Conservation (phyloP, 2,797 vertebrate species). For the Thripadectes ignobilis region DNA sequence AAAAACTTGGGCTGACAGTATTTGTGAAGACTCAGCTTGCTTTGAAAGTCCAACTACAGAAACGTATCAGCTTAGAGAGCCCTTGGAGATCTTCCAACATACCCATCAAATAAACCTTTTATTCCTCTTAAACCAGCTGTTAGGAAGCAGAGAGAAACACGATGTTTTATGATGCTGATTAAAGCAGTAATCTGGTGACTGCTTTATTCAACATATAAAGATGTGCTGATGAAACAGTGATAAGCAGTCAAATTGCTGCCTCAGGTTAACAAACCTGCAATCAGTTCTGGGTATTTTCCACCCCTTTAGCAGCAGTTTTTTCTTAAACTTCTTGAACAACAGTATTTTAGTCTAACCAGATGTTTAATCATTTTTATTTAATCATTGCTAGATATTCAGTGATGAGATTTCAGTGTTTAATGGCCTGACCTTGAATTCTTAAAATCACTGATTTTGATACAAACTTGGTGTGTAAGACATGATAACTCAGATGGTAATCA, state of each 20-base stretch:
- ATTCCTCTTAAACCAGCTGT: constrained; percentile 57
- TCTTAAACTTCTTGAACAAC: neutral
- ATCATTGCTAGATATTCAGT: neutral
- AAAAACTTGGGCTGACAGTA: neutral
- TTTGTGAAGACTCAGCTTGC: neutral
- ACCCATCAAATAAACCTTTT: constrained; percentile 18
- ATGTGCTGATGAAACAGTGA: constrained; percentile 28
- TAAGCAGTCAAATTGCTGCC: constrained; percentile 33
- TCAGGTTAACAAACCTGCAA: constrained; percentile 60
- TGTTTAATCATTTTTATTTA: constrained; percentile 9
- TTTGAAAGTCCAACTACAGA: constrained; percentile 1
- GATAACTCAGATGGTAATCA: constrained; percentile 1
- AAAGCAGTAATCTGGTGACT: constrained; percentile 43
- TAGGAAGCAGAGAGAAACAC: neutral
- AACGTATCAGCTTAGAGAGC: neutral
- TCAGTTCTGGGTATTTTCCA: neutral
- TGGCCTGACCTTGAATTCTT: neutral
- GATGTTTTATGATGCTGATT: constrained; percentile 35
- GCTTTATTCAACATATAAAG: constrained; percentile 23
- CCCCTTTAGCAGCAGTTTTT: neutral
- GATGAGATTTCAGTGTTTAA: neutral
- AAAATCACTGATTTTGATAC: neutral
- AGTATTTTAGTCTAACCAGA: constrained; percentile 11
- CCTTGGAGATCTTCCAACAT: constrained; percentile 6
- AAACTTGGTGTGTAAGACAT: neutral